A percentile compares a stretch with the other conserved stretches of the same genome.
Conservation (phyloP, 2,888 invertebrate species). For the Eulithis prunata region DNA sequence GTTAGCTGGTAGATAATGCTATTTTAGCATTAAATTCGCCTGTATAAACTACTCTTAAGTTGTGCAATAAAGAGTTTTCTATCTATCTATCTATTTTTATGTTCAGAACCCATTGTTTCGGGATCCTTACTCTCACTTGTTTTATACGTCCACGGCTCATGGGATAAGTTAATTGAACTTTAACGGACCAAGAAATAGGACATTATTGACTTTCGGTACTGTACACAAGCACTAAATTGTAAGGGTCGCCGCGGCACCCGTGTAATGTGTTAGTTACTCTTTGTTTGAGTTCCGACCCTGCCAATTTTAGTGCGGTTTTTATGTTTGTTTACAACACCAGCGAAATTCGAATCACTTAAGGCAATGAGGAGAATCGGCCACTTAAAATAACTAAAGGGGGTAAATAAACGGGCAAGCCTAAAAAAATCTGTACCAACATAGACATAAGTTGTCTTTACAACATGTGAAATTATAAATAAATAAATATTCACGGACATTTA, state of each 20-base stretch:
- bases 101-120: neutral
- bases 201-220: slow-evolving; percentile 64
- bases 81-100: neutral
- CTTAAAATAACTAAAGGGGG: too few species aligned
- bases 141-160: slow-evolving; percentile 75
- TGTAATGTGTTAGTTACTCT: slow-evolving; percentile 34
- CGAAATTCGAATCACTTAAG: too few species aligned
- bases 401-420: too few species aligned
- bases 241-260: slow-evolving; percentile 48
- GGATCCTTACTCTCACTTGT: slow-evolving; percentile 6
- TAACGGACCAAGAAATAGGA: slow-evolving; percentile 67
- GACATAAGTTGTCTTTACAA: too few species aligned
- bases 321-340: neutral
- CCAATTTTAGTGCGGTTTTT: slow-evolving; percentile 27
- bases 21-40: too few species aligned
- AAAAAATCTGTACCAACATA: too few species aligned
- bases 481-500: too few species aligned
- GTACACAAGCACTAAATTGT: slow-evolving; percentile 53
- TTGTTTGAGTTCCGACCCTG: slow-evolving; percentile 37
- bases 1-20: too few species aligned
- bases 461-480: too few species aligned
- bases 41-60: too few species aligned
- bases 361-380: too few species aligned
- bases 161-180: slow-evolving; percentile 74
- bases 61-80: too few species aligned